Conservation (phyloP, 2,888 invertebrate species). For the Nomada hirtipes region DNA sequence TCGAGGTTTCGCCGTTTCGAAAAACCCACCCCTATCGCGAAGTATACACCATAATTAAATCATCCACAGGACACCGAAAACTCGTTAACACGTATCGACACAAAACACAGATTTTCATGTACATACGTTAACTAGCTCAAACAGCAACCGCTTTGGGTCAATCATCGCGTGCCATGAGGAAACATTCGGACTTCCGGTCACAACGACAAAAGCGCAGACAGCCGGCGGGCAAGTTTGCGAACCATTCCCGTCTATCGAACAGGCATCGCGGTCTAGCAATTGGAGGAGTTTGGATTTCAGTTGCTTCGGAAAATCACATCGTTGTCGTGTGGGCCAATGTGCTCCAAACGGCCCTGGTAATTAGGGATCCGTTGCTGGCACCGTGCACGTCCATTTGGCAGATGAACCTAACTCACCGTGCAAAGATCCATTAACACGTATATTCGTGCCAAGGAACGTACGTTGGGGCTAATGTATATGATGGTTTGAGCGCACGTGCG, state of each 20-base stretch:
- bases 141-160: background rate
- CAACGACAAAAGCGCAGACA: background rate
- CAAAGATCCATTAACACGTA: slow-evolving; percentile 72
- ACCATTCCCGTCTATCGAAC: background rate
- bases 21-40: no score
- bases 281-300: slow-evolving; percentile 28
- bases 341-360: slow-evolving; percentile 49
- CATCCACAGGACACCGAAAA: no score
- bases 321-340: slow-evolving; percentile 40
- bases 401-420: slow-evolving; percentile 70
- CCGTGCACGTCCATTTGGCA: slow-evolving; percentile 67
- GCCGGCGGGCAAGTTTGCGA: no score
- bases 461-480: slow-evolving; percentile 55
- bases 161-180: background rate
- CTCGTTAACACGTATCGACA: no score
- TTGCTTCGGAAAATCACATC: slow-evolving; percentile 55
- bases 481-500: slow-evolving; percentile 28
- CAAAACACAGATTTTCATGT: no score
- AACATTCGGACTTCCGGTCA: background rate
- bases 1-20: no score
- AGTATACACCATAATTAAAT: no score
- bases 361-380: slow-evolving; percentile 57
- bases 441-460: slow-evolving; percentile 66
- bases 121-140: no score
- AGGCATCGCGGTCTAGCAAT: background rate